Evolutionary conservation across 2,797 vertebrate species (phyloP), one percentile per base, ranked within the genome.

Genomic region (Dendrocincla fuliginosa): DNA sequence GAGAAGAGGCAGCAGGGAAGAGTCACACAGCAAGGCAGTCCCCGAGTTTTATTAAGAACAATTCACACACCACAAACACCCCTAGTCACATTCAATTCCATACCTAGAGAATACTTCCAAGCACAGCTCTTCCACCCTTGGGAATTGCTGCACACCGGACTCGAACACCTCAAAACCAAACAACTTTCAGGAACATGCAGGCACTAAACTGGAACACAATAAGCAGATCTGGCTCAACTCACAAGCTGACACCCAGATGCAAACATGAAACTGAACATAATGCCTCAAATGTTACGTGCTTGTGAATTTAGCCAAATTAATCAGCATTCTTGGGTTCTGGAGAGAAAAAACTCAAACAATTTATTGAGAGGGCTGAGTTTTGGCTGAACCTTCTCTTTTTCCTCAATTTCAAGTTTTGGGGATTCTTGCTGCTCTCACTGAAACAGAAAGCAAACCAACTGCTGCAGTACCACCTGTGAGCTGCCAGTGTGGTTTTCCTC

Each of bases 401-500:
- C 46, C 57, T 78, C 57, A 81, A 60, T 44, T 50, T 20, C 6
- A 50, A 52, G 27, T 30, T 47, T 68, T 67, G 1, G 4, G 52
- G 90, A 65, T 47, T 89, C 49, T 71, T 53, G 33, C 37, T 10
- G 9, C 2, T 6, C 33, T 84, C 42, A 86, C 11, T 32, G 60
- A 70, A 86, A 79, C 59, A 81, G 76, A 78, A 84, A 67, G 71
- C 25, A 89, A 70, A 41, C 60, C 50, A 89, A 70, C 28, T 15
- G 19, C 56, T 80, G 37, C n/a, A 76, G n/a, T 9, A 73, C 39
- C 55, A 64, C 70, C 47, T 49, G 32, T 22, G 47, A 55, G 41
- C 6, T 65, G 39, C 19, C 35, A 39, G 3, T 2, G 18, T 6
- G 41, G 12, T 39, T 83, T 50, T 75, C n/a, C 61, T 83, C 35